Base-by-base conservation (phyloP, 2,888 invertebrate species). In the Lacanobia oleracea region DNA sequence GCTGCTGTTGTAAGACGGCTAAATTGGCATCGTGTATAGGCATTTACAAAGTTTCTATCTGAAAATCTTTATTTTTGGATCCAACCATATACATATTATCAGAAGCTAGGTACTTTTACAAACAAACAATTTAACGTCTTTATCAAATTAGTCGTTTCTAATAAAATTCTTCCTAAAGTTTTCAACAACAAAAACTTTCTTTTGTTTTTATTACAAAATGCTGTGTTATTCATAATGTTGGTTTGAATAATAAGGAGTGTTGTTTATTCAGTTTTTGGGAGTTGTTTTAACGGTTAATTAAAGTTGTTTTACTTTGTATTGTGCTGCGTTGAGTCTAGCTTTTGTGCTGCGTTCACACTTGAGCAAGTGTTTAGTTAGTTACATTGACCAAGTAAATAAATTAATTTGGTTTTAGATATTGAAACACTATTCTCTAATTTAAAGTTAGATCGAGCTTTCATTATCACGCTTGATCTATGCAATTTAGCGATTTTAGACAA, bases 121-220 rank as follows among this genome's bases (percentile, higher is more conserved):
- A n/a, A n/a, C n/a, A n/a, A n/a, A n/a, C n/a, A n/a, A n/a, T 27
- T 27, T 27, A 27, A 27, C 27, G 27, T 27, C 27, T 27, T 27
- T 27, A 21, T 40, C 8, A 57, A 6, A 40, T 37, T 10, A 43
- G 6, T 43, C 60, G 64, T 61, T 74, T 50, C 40, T 57, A 45
- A 64, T 48, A 77, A 77, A 79, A 79, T 65, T 67, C 57, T 65
- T 57, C 40, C 9, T 12, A 12, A 48, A 78, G 33, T 62, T 77
- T 64, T 40, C 21, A 63, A 72, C 37, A 77, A 33, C 67, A 56
- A 59, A 77, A 78, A 70, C 54, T 67, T 77, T 66, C 33, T 53
- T 51, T 56, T 51, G 70, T 80, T 70, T 80, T 77, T 56, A 60
- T 68, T 37, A 77, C 53, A 43, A 72, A n/a, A 51, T 50, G 33